Evolutionary conservation across 2,797 vertebrate species (phyloP), one percentile per base, ranked within the genome.

Genomic region (Percopsis omiscomaycus): DNA sequence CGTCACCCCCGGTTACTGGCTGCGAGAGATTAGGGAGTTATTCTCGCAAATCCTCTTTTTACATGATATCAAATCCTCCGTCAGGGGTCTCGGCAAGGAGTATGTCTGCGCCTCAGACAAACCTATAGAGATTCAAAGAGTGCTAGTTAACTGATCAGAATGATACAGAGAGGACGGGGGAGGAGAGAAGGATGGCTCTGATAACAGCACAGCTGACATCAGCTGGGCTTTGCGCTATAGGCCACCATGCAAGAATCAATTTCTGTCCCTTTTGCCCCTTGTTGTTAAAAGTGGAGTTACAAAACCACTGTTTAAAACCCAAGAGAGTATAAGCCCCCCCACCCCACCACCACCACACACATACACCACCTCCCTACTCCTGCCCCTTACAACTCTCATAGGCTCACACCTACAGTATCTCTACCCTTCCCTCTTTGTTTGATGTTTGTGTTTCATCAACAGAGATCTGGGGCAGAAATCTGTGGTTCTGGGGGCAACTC

Each of bases 1-100:
- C 89, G 85, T 93, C 90, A 91, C 70, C 84, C 70, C 84, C 82
- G 74, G 77, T 83, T 84, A 83, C 63, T 82, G 76, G 71, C 76
- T 81, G 78, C 78, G 74, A 80, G 86, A 85, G 77, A 80, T 88
- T 85, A 90, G 69, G 77, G 84, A 86, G 79, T 79, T 87, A 73
- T 79, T 87, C 86, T 79, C 74, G 81, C 73, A 81, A 91, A 90
- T 87, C 90, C 79, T 81, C 77, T 86, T 87, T 88, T 89, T 89
- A 82, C 80, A 81, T 89, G 86, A 81, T 84, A 84, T 87, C 74
- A 77, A 86, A 81, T 83, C 78, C 75, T 68, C 64, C 27, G 71
- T 69, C 68, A 84, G 74, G 74, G 70, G 84, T 82, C 64, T 74
- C 49, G 37, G 37, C 37, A 37, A 6, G 37, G 37, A 75, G 79